Evolutionary conservation across 2,113 vertebrate species (phyloP).

Genomic region (Antechinus stuartii): DNA sequence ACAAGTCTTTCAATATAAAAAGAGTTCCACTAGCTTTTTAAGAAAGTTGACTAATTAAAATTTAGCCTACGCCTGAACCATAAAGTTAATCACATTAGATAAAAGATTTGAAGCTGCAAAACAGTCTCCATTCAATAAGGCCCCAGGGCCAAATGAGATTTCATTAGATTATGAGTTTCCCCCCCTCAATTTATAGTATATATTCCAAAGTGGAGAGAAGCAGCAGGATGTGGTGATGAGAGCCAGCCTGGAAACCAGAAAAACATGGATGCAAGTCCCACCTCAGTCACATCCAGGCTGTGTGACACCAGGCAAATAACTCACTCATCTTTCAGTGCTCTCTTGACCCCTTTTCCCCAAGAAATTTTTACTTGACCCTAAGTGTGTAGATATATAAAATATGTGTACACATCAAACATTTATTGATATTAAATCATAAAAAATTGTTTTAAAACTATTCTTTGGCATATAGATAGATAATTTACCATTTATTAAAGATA

Average conservation of each 20-base stretch:
- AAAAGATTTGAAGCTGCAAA: constrained; percentile 28
- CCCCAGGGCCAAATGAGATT: neutral
- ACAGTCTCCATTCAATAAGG: neutral
- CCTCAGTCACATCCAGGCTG: neutral
- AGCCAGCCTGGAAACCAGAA: neutral
- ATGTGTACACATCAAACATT: too few relatives aligned
- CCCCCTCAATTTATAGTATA: neutral
- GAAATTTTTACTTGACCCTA: too few relatives aligned
- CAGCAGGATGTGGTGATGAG: neutral
- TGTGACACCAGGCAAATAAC: neutral
- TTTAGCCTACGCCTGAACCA: neutral
- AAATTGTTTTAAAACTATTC: too few relatives aligned
- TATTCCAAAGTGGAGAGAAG: neutral
- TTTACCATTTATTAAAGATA: too few relatives aligned
- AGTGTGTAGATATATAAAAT: too few relatives aligned
- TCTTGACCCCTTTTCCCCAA: too few relatives aligned
- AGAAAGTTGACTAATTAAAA: constrained; percentile 24
- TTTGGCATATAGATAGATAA: too few relatives aligned
- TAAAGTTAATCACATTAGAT: constrained; percentile 19
- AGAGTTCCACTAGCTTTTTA: neutral
- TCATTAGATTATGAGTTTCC: neutral
- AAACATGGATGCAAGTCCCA: neutral
- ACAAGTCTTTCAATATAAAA: neutral
- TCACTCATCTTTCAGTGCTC: neutral
- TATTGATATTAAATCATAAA: too few relatives aligned